Evolutionary conservation across 2,888 invertebrate species (phyloP).

Genomic region (Mactromeris polynyma): DNA sequence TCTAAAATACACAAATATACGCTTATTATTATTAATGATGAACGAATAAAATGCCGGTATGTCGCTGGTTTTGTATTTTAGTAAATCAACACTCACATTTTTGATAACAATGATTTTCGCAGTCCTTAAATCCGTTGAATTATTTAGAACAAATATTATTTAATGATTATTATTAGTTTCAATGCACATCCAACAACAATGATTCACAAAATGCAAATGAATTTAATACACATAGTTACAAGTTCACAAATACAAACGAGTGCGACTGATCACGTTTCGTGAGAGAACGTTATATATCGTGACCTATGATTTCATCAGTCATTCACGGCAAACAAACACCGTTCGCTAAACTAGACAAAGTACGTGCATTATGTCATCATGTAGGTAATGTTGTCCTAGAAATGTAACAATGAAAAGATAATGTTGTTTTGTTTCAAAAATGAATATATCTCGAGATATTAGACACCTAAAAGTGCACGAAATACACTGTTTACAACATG

Average conservation of each 20-base stretch:
- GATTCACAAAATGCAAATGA: background rate
- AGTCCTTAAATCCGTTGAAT: too few relatives aligned
- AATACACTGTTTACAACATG: background rate
- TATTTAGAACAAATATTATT: too few relatives aligned
- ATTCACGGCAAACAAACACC: background rate
- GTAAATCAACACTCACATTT: too few relatives aligned
- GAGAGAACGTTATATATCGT: conserved; percentile 23
- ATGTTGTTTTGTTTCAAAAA: background rate
- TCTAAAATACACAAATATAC: too few relatives aligned
- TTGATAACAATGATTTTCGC: too few relatives aligned
- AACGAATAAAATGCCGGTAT: too few relatives aligned
- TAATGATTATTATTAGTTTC: too few relatives aligned
- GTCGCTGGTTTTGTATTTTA: too few relatives aligned
- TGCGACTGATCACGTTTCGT: background rate
- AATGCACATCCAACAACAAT: background rate
- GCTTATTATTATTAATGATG: too few relatives aligned
- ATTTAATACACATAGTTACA: background rate
- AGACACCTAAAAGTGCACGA: background rate
- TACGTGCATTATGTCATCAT: background rate
- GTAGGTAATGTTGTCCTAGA: background rate
- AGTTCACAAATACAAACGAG: background rate
- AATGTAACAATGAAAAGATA: background rate
- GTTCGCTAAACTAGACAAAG: background rate
- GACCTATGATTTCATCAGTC: conserved; percentile 13
- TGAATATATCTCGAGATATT: background rate